These are phyloP conservation scores for Idaea dimidiata DNA, from an alignment of 2,888 invertebrate genomes.

Conservation along the genomic window DNA sequence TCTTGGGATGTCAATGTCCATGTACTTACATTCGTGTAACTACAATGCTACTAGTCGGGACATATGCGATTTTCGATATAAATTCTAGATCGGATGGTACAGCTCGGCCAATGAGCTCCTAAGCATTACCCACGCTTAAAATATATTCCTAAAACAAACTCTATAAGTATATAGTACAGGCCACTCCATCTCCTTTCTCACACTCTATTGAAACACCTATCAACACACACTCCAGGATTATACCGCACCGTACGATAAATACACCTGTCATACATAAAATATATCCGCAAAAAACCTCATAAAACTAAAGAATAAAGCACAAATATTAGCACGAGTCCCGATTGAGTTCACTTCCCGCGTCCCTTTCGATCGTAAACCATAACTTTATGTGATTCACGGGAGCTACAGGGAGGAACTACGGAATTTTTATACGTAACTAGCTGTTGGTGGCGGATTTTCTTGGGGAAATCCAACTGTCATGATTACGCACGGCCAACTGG, in stretches of 20 bases:
- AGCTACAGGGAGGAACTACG: slow-evolving; percentile 41
- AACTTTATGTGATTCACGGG: slow-evolving; percentile 65
- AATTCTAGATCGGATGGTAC: no score
- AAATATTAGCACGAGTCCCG: slow-evolving; percentile 27
- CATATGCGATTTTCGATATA: no score
- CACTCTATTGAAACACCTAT: background rate
- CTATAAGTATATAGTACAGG: no score
- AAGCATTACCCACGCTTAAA: no score
- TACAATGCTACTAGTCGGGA: no score
- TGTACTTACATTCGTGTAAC: no score
- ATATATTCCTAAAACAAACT: no score
- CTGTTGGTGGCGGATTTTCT: background rate
- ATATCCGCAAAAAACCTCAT: slow-evolving; percentile 3
- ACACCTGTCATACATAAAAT: background rate
- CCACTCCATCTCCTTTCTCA: no score
- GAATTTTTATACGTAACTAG: slow-evolving; percentile 52
- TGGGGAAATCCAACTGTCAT: background rate
- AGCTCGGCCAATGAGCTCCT: no score
- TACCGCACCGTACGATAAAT: background rate
- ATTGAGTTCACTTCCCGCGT: slow-evolving; percentile 54
- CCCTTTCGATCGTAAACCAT: slow-evolving; percentile 55
- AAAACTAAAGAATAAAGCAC: slow-evolving; percentile 17
- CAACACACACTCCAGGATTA: background rate
- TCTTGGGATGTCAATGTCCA: no score
- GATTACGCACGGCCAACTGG: no score